Conservation (phyloP, 1,140 invertebrate species). For the Ridgeia piscesae region DNA sequence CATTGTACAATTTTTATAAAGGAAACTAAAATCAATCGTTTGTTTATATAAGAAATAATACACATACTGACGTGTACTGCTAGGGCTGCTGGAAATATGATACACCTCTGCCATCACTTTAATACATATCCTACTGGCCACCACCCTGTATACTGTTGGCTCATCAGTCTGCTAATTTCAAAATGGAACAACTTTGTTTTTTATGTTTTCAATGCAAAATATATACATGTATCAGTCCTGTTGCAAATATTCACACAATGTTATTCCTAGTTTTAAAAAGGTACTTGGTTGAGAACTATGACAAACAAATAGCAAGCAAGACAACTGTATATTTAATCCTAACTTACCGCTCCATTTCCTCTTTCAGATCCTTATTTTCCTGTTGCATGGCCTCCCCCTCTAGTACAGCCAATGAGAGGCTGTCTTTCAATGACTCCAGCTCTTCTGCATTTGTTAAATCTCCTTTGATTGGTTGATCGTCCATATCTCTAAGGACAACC, state of each 20-base stretch:
- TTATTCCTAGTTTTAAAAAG: background rate
- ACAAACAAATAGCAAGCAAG: background rate
- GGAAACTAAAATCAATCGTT: background rate
- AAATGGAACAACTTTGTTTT: background rate
- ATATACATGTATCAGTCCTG: too few relatives aligned
- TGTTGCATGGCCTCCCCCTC: slow-evolving; percentile 8
- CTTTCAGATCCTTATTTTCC: slow-evolving; percentile 2
- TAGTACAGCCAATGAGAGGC: background rate
- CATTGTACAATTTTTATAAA: background rate
- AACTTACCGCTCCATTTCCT: background rate
- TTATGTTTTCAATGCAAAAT: too few relatives aligned
- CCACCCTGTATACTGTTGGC: background rate
- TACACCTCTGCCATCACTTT: too few relatives aligned
- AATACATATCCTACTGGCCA: background rate
- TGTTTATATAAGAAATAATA: too few relatives aligned
- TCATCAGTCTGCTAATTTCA: background rate
- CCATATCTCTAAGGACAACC: background rate
- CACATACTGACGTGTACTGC: too few relatives aligned
- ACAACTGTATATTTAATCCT: background rate
- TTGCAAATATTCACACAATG: background rate
- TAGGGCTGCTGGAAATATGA: too few relatives aligned
- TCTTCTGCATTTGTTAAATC: background rate
- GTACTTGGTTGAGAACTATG: background rate
- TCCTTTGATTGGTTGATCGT: background rate
- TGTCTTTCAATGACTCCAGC: background rate